Base-by-base conservation (phyloP, 2,797 vertebrate species). In the Gymnothorax reevesii region DNA sequence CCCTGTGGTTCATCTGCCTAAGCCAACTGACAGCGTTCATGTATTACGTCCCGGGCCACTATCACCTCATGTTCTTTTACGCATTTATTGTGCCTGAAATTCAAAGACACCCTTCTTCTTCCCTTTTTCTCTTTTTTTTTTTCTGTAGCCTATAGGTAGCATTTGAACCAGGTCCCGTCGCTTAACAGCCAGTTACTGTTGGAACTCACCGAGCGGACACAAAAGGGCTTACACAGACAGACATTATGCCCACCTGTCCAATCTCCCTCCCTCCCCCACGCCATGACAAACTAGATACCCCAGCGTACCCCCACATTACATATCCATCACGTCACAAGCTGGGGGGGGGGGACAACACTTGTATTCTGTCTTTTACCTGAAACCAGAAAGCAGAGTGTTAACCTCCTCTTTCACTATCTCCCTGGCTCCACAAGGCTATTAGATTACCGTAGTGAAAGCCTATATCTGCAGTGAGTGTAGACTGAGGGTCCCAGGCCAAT, bases 401-500 rank as follows among this genome's bases (percentile, higher is more conserved):
- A 86, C 87, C 85, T 80, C 77, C n/a, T 89, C 89, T 90, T 79
- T 80, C 79, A 82, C 22, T n/a, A 25, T 33, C 69, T 71, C 17
- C 13, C 62, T 64, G 12, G 17, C 22, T 22, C 27, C 80, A 80
- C 33, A 88, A 85, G 85, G 75, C 84, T 85, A 86, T 91, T 54
- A 15, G 71, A n/a, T 87, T 84, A 49, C 83, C 71, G 33, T 79
- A 82, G 3, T 25, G 84, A 83, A 49, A 86, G 83, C 66, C 57
- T 84, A 80, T 8, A 83, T 71, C 86, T 71, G n/a, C 57, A 59
- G 90, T 90, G 91, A 92, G 85, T 57, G 66, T 33, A 8, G 87
- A 89, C 92, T 7, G 88, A 87, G 91, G 85, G 89, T 89, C 91
- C 92, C 92, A 90, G 92, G 93, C 94, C 94, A 93, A 93, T 94